These are phyloP conservation scores for Strix aluco DNA, from an alignment of 2,113 vertebrate genomes.

Conservation along the genomic window DNA sequence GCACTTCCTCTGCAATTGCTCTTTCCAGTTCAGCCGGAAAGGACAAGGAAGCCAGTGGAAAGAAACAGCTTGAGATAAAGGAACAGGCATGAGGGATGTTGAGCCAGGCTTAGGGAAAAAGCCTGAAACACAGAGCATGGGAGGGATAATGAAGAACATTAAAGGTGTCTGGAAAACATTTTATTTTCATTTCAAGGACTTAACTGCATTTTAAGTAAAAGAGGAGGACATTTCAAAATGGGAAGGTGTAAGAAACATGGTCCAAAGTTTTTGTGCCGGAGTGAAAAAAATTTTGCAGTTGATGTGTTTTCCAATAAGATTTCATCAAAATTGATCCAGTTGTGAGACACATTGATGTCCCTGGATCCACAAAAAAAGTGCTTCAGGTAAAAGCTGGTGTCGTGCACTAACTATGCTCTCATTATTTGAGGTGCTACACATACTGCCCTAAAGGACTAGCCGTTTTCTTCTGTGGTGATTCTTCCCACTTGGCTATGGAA, in stretches of 20 bases:
- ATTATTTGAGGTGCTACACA: background rate
- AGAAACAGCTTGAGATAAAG: background rate
- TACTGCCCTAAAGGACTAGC: background rate
- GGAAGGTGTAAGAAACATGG: background rate
- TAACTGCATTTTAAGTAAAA: background rate
- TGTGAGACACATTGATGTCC: background rate
- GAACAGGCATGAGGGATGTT: background rate
- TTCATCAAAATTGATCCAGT: constrained; percentile 2
- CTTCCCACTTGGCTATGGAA: constrained; percentile 29
- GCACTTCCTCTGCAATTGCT: background rate
- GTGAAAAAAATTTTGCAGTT: background rate
- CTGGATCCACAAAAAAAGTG: background rate
- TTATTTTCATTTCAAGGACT: background rate
- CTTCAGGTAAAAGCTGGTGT: background rate
- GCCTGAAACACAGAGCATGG: rapidly evolving
- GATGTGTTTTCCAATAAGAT: background rate
- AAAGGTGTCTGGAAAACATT: background rate
- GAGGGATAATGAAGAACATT: background rate
- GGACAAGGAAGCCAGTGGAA: background rate
- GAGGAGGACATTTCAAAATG: background rate
- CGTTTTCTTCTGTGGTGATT: background rate
- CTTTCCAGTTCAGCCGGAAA: background rate
- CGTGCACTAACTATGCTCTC: background rate
- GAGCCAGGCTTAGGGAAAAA: background rate
- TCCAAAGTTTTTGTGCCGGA: background rate